Base-by-base conservation (phyloP, 2,888 invertebrate species). In the Charanyca ferruginea region DNA sequence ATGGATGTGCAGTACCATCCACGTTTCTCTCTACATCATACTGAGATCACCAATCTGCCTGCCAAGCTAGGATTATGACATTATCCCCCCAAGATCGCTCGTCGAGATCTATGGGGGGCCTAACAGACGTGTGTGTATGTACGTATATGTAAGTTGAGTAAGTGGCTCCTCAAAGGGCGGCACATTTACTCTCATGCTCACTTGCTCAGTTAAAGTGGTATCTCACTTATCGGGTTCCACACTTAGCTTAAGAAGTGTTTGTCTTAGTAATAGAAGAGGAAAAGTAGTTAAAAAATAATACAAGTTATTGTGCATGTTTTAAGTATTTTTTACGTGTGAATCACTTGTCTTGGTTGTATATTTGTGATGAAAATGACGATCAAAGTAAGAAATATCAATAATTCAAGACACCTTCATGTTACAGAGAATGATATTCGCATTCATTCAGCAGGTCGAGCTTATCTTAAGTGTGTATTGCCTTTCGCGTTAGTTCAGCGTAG, bases 31-130 rank as follows among this genome's bases (percentile, higher is more conserved):
- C 54, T 73, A 44, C 57, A 62, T 66, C 79, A 79, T 75, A 66
- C 74, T 23, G 67, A 54, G 74, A 58, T 51, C 74, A 73, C 67
- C 66, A 62, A 75, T 79, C 75, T 75, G 74, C 75, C 74, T 79
- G 79, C 79, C 79, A 75, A 79, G 74, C 79, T 62, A 45, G 79
- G 74, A 75, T 75, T 75, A 75, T 66, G 67, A 73, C 54, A 74
- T 66, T 78, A 73, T 79, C 74, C 74, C 52, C 53, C 67, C 54
- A 73, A 73, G 74, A 75, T 78, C 74, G 74, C 32, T 73, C 53
- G 66, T 51, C n/a, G 53, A 55, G 73, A 64, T 77, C 73, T 72
- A 63, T 59, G 54, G 78, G 71, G 69, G 51, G 44, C 44, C 52
- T 48, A 45, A 61, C 60, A 42, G 51, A 18, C 41, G 23, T 52